A percentile compares a stretch with the other conserved stretches of the same genome.
phyloP scores from a whole-genome alignment of 2,888 invertebrate species.

The Hypolimnas misippus region DNA sequence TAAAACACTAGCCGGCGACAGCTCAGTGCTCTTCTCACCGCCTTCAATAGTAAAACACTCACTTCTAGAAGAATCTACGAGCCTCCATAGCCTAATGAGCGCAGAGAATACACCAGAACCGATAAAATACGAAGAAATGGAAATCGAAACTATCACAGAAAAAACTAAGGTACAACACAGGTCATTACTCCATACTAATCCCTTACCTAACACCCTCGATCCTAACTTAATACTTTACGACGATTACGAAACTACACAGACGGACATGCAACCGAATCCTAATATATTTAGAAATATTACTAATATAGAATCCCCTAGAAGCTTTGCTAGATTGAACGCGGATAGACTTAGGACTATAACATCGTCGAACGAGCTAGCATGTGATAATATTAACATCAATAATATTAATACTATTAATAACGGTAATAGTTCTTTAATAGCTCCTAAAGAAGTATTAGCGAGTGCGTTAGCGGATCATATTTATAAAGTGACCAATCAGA shows the following conservation, averaged over 20 bases:
- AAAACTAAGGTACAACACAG: conserved; percentile 83
- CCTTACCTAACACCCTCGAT: conserved; percentile 61
- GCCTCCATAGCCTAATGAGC: conserved; percentile 82
- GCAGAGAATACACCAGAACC: conserved; percentile 72
- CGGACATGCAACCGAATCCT: conserved; percentile 43
- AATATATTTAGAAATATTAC: conserved; percentile 68
- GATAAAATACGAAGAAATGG: conserved; percentile 64
- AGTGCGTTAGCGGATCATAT: conserved; percentile 78
- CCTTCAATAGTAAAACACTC: conserved; percentile 94
- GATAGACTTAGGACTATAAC: conserved; percentile 72
- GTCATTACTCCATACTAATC: conserved; percentile 77
- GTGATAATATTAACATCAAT: conserved; percentile 50
- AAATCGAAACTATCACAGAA: conserved; percentile 71
- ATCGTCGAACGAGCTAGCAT: conserved; percentile 61
- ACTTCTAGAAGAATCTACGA: conserved; percentile 86
- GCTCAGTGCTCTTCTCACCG: conserved; percentile 92
- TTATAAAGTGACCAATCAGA: conserved; percentile 82
- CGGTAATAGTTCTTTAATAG: conserved; percentile 61
- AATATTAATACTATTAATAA: conserved; percentile 23
- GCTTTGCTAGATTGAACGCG: conserved; percentile 74
- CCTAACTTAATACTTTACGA: conserved; percentile 51
- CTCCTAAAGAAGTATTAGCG: conserved; percentile 75
- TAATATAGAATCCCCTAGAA: conserved; percentile 69
- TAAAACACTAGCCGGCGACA: conserved; percentile 91
- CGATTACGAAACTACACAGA: conserved; percentile 47